These are phyloP conservation scores for Trypoxylus dichotomus DNA, from an alignment of 1,140 invertebrate genomes.

Conservation along the genomic window DNA sequence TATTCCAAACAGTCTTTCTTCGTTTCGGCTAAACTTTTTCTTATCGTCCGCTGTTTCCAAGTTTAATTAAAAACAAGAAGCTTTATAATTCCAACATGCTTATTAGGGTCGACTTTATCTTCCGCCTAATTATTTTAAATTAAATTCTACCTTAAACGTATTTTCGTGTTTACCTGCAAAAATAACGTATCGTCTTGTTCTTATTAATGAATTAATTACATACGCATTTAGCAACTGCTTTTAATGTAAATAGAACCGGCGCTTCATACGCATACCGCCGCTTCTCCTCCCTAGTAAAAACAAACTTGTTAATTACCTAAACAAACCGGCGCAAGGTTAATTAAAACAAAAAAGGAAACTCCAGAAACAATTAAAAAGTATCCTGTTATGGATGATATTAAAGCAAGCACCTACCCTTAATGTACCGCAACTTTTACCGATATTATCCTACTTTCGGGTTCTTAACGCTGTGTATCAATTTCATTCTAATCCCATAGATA, in stretches of 20 bases:
- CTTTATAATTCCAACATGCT: constrained; percentile 18
- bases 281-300: not conserved
- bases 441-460: no score
- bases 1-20: not conserved
- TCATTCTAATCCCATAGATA: no score
- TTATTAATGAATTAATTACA: constrained; percentile 17
- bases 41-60: not conserved
- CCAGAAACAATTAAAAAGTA: not conserved
- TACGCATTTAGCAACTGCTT: not conserved
- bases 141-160: constrained; percentile 24
- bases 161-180: not conserved
- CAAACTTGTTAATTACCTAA: not conserved
- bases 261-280: not conserved
- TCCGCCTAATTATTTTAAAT: constrained; percentile 11
- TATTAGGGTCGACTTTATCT: constrained; percentile 6
- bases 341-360: not conserved
- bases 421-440: no score
- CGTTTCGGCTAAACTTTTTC: not conserved
- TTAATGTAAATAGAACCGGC: not conserved
- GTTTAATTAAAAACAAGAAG: constrained; percentile 23
- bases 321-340: not conserved
- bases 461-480: no score
- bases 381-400: not conserved
- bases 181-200: not conserved
- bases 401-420: no score